Evolutionary conservation across 2,113 vertebrate species (phyloP), one percentile per base, ranked within the genome.

Genomic region (Lota lota): DNA sequence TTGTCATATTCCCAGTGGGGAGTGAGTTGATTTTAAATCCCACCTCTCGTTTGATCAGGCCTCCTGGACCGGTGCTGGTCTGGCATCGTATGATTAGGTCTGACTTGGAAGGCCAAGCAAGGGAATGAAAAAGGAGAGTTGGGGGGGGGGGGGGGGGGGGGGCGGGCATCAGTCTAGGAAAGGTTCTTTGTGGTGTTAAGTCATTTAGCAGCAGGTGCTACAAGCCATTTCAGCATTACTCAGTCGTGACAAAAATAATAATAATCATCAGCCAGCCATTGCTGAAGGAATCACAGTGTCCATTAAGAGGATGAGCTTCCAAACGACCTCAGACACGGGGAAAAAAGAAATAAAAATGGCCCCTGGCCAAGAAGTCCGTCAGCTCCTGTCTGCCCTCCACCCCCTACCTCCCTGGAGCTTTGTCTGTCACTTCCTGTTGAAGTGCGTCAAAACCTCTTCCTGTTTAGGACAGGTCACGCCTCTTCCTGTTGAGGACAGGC

Each of bases 231-330:
- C 15, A 28, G 19, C 63, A 54, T 66, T 63, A 72, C 74, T 77
- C 69, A 74, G 73, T 67, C 64, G 66, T 56, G 53, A 56, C n/a
- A 56, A 53, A 15, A 53, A 53, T 53, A 53, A 53, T 88, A 85
- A 88, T 85, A 85, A 86, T 84, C 71, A 82, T 1, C 33, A 87
- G 57, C 73, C 80, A 61, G 57, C 61, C 68, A 22, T 64, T 22
- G 61, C 50, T 68, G 67, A 60, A 47, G 40, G 78, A 88, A 87
- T 80, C 69, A 10, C 77, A 82, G 77, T 60, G 16, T n/a, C 86
- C 85, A 85, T 87, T 86, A 88, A 78, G 78, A 68, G 81, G 83
- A 84, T 87, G 83, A 85, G 79, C 74, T 66, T 82, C 71, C 50
- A 83, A 79, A 82, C 0, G 67, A 86, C 79, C 77, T 72, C 18